A percentile compares a stretch with the other conserved stretches of the same genome.
These are phyloP conservation scores for Tholera decimalis DNA, from an alignment of 2,888 invertebrate genomes.

Conservation along the genomic window DNA sequence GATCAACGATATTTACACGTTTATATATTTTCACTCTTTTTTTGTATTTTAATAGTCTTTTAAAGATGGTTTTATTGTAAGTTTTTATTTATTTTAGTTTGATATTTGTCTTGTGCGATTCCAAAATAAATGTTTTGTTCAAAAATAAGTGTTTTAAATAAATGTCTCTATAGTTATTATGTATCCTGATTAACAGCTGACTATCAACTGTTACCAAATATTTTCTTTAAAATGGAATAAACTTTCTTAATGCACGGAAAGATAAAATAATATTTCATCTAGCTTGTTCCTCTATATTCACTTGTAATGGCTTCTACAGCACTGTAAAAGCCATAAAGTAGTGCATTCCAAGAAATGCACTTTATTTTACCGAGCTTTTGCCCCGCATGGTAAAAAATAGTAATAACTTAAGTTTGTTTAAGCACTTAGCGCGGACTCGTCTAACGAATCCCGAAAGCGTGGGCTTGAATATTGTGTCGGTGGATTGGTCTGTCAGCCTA, in stretches of 20 bases:
- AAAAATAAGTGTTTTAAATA: no score
- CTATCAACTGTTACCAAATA: background rate
- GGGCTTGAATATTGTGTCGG: constrained; percentile 51
- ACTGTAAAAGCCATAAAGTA: background rate
- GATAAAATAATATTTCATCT: background rate
- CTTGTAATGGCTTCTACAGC: no score
- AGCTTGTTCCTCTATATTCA: background rate
- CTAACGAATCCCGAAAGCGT: constrained; percentile 53
- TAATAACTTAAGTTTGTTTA: constrained; percentile 44
- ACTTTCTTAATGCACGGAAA: background rate
- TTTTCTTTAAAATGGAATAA: background rate
- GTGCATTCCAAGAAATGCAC: constrained; percentile 12
- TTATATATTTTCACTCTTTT: no score
- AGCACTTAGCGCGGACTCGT: constrained; percentile 36
- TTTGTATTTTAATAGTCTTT: no score
- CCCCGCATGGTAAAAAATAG: constrained; percentile 22
- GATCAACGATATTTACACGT: no score
- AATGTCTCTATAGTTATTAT: no score
- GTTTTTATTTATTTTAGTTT: no score
- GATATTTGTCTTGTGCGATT: no score
- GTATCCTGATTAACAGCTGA: no score
- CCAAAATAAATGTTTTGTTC: no score
- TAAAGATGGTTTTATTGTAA: no score
- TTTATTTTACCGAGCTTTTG: constrained; percentile 14
- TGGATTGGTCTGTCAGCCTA: constrained; percentile 21